A percentile compares a stretch with the other conserved stretches of the same genome.
Conservation (phyloP, 2,797 vertebrate genomes). For the Centroberyx gerrardi region DNA sequence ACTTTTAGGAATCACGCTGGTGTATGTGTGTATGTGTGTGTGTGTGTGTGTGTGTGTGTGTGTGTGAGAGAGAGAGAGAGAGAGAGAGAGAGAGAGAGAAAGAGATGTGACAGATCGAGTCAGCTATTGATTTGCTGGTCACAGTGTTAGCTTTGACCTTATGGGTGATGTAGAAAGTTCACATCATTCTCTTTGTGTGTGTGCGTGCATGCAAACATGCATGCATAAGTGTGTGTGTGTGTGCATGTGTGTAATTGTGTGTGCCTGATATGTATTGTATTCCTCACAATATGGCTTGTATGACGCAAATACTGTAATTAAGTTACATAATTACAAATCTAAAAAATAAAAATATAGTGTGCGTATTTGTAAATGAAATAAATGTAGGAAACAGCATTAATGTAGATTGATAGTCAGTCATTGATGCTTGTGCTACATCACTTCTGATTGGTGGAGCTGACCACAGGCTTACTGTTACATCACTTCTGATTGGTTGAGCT, state of each 20-base stretch:
- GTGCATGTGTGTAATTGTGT: background rate
- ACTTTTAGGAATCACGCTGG: slow-evolving; percentile 38
- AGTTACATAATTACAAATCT: too few relatives aligned
- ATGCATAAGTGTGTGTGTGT: background rate
- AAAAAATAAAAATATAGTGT: too few relatives aligned
- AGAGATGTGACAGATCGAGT: slow-evolving; percentile 28
- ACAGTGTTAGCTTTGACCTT: slow-evolving; percentile 42
- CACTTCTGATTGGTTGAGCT: too few relatives aligned
- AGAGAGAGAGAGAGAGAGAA: background rate
- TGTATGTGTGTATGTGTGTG: slow-evolving; percentile 15
- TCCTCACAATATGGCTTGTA: too few relatives aligned
- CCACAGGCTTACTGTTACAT: too few relatives aligned
- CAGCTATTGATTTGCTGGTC: slow-evolving; percentile 55
- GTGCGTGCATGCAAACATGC: background rate
- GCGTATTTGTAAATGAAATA: too few relatives aligned
- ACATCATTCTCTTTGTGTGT: background rate
- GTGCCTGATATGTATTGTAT: background rate
- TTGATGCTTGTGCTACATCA: too few relatives aligned
- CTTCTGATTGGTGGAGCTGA: too few relatives aligned
- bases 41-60: slow-evolving; percentile 21
- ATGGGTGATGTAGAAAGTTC: slow-evolving; percentile 44
- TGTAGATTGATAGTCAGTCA: too few relatives aligned
- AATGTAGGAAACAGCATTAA: too few relatives aligned
- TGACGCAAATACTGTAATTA: too few relatives aligned
- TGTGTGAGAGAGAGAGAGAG: slow-evolving; percentile 3